Percentiles rank a stretch among this genome's conserved stretches.
phyloP scores from a whole-genome alignment of 2,113 vertebrate species.

The Centropus bengalensis region DNA sequence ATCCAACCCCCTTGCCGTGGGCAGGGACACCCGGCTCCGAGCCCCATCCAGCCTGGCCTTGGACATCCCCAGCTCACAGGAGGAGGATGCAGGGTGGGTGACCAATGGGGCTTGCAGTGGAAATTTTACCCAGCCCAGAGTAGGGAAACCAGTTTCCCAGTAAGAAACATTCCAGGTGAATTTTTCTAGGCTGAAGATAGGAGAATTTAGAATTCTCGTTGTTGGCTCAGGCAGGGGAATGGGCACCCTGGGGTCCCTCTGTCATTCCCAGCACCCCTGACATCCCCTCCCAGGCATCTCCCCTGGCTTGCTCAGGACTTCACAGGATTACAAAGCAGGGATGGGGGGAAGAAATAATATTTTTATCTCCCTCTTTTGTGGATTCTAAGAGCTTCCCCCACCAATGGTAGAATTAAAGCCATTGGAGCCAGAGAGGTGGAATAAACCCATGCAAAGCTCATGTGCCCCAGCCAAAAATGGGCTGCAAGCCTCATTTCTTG shows the following conservation, averaged over 20 bases:
- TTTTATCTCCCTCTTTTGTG: not conserved
- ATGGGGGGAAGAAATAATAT: accelerated
- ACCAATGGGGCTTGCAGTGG: not conserved
- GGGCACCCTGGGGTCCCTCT: not conserved
- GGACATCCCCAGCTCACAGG: not conserved
- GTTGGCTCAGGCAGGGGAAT: not conserved
- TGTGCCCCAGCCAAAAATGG: not conserved
- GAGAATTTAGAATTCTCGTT: not conserved
- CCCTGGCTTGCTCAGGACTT: not conserved
- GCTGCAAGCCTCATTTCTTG: not conserved
- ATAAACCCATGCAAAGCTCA: not conserved
- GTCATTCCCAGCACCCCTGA: not conserved
- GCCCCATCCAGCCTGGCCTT: too few species aligned
- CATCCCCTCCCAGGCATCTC: not conserved
- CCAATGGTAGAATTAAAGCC: not conserved
- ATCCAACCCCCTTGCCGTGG: too few species aligned
- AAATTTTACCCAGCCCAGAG: not conserved
- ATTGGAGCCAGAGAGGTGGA: not conserved
- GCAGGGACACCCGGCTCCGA: too few species aligned
- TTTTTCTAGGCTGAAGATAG: not conserved
- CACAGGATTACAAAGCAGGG: not conserved
- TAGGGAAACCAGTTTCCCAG: not conserved
- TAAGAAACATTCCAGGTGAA: not conserved
- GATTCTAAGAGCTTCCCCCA: not conserved
- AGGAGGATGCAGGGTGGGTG: not conserved